A percentile compares a stretch with the other conserved stretches of the same genome.
These are phyloP conservation scores for Agrilus biguttatus DNA, from an alignment of 2,888 invertebrate species.

Conservation along the genomic window DNA sequence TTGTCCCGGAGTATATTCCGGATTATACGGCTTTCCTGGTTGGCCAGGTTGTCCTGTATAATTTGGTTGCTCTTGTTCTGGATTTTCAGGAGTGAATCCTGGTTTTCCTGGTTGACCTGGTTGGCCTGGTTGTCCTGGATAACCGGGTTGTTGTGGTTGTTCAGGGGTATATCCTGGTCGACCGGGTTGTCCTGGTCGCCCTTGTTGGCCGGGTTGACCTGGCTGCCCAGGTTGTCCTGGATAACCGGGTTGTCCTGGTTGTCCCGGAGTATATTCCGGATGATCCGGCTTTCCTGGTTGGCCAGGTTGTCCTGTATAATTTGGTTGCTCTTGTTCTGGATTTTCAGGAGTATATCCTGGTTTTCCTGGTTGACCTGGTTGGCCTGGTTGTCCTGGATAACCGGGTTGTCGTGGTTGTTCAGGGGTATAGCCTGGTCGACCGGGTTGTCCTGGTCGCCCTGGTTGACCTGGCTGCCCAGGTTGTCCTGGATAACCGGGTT, in stretches of 20 bases:
- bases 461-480: constrained; percentile 8
- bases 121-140: too few relatives aligned
- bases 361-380: constrained; percentile 8
- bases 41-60: constrained; percentile 7
- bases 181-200: background rate
- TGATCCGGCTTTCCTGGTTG: constrained; percentile 6
- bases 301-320: too few relatives aligned
- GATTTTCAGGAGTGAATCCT: background rate
- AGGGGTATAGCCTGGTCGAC: background rate
- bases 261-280: constrained; percentile 3
- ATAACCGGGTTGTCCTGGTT: constrained; percentile 3
- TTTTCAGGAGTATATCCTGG: constrained; percentile 1
- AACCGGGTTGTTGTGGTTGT: too few relatives aligned
- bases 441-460: background rate
- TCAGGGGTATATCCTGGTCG: too few relatives aligned
- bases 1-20: background rate
- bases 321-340: too few relatives aligned
- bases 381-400: constrained; percentile 9
- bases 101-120: background rate
- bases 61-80: constrained; percentile 6
- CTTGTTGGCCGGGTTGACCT: constrained; percentile 2
- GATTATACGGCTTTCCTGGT: constrained; percentile 5
- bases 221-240: background rate
- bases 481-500: background rate
- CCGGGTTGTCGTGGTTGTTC: constrained; percentile 2